Base-by-base conservation (phyloP, 2,888 invertebrate species). In the Torymus auratus region DNA sequence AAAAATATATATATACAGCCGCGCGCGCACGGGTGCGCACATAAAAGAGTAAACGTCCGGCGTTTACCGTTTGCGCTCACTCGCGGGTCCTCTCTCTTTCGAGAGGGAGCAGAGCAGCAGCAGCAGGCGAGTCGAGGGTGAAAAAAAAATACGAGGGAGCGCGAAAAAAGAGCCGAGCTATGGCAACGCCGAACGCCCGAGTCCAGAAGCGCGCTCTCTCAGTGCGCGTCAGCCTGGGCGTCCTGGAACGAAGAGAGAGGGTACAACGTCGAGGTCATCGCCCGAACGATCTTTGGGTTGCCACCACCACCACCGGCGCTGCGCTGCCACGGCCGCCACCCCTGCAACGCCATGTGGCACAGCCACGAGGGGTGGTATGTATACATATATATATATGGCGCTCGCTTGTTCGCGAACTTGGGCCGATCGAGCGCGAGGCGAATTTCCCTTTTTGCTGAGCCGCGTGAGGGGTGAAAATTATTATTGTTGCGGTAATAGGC, bases 221-320 rank as follows among this genome's bases (percentile, higher is more conserved):
- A 1, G 1, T 20, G 28, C 28, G 60, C 69, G 78, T 80, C 80
- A 83, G 81, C 79, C 77, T 78, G 64, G 81, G 81, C 76, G 80
- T 83, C 82, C 83, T 83, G 77, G 80, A 79, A 28, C 28, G 28
- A 28, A 28, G 28, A 28, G 28, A 28, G 28, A 28, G 28, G 28
- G 81, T 81, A 78, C 72, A 80, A 80, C 83, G 79, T 85, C 86
- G 88, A 84, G 89, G 88, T 89, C 89, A 88, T 88, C 88, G 89
- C 65, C 88, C 89, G 88, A 87, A 88, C 88, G 89, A 89, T 89
- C 89, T 89, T 89, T 88, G 88, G 88, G 86, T 86, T 88, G 86
- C 87, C 85, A 86, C 84, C 86, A 86, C 87, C 86, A 86, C 84
- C 85, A 52, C 62, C 62, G 15, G 17, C 55, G 17, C 56, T n/a